These are phyloP conservation scores for Blomia tropicalis DNA, from an alignment of 2,888 invertebrate genomes.

Conservation along the genomic window DNA sequence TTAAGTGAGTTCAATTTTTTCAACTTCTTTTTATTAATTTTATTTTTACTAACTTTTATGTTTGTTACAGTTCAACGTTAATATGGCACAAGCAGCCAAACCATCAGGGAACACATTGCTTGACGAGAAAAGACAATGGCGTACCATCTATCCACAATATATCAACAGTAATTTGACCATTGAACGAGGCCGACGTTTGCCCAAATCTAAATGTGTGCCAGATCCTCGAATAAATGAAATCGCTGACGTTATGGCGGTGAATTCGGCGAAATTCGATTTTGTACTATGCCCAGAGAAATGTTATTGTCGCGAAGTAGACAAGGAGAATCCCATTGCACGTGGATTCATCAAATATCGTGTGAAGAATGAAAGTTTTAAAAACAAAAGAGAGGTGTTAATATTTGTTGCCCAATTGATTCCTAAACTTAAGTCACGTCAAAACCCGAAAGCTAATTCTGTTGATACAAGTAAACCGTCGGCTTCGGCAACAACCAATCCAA, in stretches of 20 bases:
- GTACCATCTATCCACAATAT: conserved; percentile 91
- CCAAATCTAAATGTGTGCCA: conserved; percentile 71
- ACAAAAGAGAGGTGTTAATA: conserved; percentile 43
- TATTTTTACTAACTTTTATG: not conserved
- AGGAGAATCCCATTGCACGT: conserved; percentile 14
- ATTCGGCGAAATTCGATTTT: conserved; percentile 19
- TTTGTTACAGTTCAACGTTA: not conserved
- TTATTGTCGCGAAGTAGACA: conserved; percentile 25
- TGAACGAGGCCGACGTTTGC: conserved; percentile 68
- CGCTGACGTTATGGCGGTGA: conserved; percentile 60
- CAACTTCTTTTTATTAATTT: not conserved
- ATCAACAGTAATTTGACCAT: conserved; percentile 80
- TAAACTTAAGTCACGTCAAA: conserved; percentile 57
- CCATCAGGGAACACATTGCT: not conserved
- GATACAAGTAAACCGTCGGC: not conserved
- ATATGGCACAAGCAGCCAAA: not conserved
- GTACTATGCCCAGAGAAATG: conserved; percentile 15
- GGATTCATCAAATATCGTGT: conserved; percentile 22
- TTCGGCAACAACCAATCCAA: not conserved
- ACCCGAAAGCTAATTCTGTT: not conserved
- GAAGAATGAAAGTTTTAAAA: conserved; percentile 3
- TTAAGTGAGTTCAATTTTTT: too few species aligned
- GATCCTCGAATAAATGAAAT: conserved; percentile 92
- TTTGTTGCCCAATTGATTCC: conserved; percentile 71
- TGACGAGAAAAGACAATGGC: conserved; percentile 47